A percentile compares a stretch with the other conserved stretches of the same genome.
Conservation (phyloP, 2,113 vertebrate genomes). For the Alethe diademata region DNA sequence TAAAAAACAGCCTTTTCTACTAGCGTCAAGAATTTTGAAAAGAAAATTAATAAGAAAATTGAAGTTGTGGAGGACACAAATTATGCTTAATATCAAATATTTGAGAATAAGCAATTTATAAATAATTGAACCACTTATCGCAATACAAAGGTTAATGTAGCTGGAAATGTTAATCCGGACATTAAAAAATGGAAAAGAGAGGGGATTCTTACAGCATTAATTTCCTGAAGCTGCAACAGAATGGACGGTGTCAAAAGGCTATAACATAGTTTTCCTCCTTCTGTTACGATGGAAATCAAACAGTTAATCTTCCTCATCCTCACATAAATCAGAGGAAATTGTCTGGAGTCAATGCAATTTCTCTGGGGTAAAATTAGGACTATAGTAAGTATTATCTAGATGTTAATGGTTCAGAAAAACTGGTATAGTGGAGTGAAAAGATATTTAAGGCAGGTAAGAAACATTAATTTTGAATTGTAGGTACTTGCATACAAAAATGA, state of each 20-base stretch:
- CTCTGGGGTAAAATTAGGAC: background rate
- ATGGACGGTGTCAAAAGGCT: background rate
- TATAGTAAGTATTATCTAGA: background rate
- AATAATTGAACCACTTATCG: background rate
- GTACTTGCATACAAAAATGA: background rate
- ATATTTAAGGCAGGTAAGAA: background rate
- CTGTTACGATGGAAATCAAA: background rate
- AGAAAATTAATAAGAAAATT: background rate
- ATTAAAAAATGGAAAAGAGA: background rate
- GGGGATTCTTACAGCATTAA: background rate
- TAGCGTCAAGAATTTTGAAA: background rate
- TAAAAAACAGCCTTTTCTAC: background rate
- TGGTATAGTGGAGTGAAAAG: background rate
- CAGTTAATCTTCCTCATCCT: background rate
- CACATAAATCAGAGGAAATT: background rate
- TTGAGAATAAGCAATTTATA: background rate
- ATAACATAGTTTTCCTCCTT: background rate
- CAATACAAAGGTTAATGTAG: constrained; percentile 23
- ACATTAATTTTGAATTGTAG: background rate
- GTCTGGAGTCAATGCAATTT: background rate
- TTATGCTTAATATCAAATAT: background rate
- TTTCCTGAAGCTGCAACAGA: background rate
- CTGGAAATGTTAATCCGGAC: constrained; percentile 11
- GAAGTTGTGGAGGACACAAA: background rate
- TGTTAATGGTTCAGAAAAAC: background rate